Percentiles rank a stretch among this genome's conserved stretches.
Evolutionary conservation across 2,888 invertebrate species (phyloP).

Genomic region (Eucera pruinosa): DNA sequence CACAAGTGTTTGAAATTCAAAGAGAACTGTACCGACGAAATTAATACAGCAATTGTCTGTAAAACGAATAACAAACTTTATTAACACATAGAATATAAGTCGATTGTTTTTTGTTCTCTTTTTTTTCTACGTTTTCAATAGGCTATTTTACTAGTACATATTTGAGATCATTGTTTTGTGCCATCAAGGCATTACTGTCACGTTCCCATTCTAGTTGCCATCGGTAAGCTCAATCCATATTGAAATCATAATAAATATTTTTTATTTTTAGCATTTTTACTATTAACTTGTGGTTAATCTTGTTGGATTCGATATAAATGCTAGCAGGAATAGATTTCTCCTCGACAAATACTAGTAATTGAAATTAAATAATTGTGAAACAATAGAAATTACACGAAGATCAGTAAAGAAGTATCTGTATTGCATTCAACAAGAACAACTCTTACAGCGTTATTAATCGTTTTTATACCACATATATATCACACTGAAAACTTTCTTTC

Average conservation of each 20-base stretch:
- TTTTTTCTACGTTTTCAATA: constrained; percentile 50
- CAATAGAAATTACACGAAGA: not conserved
- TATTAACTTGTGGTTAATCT: constrained; percentile 1
- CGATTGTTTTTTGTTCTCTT: constrained; percentile 35
- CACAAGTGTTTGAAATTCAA: constrained; percentile 50
- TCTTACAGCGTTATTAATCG: constrained; percentile 28
- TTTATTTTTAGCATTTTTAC: constrained; percentile 11
- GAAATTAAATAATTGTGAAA: not conserved
- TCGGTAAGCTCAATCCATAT: constrained; percentile 19
- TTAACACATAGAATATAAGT: constrained; percentile 56
- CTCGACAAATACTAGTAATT: not conserved
- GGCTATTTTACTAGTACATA: constrained; percentile 51
- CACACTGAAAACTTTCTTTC: constrained; percentile 17
- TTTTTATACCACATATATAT: constrained; percentile 35
- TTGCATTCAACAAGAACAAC: constrained; percentile 35
- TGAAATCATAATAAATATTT: constrained; percentile 20
- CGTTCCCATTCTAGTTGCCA: constrained; percentile 55
- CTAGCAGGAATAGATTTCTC: not conserved
- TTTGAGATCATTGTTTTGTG: constrained; percentile 53
- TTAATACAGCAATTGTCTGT: constrained; percentile 26
- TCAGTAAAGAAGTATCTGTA: constrained; percentile 10
- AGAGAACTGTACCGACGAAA: constrained; percentile 34
- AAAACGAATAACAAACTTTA: constrained; percentile 51
- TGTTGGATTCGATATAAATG: constrained; percentile 38
- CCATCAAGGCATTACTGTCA: constrained; percentile 44